Conservation (phyloP, 2,797 vertebrate genomes). For the Liparis tanakae region DNA sequence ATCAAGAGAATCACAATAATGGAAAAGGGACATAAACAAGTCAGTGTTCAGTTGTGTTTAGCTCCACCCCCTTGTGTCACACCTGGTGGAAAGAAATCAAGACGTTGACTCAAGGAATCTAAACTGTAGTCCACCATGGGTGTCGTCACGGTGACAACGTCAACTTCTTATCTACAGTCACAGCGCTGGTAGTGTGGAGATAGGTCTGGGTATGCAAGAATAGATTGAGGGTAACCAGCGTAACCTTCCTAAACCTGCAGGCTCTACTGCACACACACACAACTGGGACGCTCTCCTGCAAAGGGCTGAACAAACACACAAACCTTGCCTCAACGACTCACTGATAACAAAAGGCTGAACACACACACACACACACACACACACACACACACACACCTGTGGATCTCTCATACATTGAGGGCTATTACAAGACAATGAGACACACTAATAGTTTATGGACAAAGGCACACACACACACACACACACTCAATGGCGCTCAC, state of each 20-base stretch:
- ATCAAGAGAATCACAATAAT: neutral
- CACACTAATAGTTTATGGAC: slow-evolving; percentile 32
- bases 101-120: neutral
- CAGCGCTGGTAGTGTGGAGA: neutral
- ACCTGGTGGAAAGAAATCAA: neutral
- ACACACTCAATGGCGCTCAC: neutral
- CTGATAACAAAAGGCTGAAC: slow-evolving; percentile 33
- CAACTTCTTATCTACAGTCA: neutral
- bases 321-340: slow-evolving; percentile 1
- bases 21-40: neutral
- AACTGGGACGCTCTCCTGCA: neutral
- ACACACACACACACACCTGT: slow-evolving; percentile 32
- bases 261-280: neutral
- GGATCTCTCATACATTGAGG: slow-evolving; percentile 32
- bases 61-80: neutral
- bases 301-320: neutral
- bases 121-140: neutral
- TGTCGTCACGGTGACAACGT: neutral
- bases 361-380: neutral
- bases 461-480: neutral
- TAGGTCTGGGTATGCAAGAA: neutral
- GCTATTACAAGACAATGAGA: slow-evolving; percentile 40
- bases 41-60: neutral
- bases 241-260: neutral
- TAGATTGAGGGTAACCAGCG: neutral